Evolutionary conservation across 2,113 vertebrate genomes (phyloP), one percentile per base, ranked within the genome.

Genomic region (Speoplatyrhinus poulsoni): DNA sequence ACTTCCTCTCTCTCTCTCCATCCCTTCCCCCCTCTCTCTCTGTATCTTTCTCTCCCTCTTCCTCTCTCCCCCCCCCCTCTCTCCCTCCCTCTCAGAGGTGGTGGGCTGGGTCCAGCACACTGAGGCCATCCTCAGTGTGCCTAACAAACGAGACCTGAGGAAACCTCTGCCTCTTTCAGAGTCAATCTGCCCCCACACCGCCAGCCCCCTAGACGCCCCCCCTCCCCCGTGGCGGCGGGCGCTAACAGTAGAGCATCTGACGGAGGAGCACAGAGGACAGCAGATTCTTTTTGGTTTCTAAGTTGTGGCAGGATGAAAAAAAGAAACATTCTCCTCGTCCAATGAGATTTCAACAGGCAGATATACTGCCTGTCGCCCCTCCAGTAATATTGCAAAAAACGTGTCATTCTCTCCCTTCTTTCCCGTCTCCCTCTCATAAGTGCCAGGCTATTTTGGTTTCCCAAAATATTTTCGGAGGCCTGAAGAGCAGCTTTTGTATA

Each of bases 401-500:
- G 68, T 84, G 67, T 85, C 81, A 75, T 82, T 85, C 73, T 76
- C 59, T 60, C 58, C 33, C 50, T 53, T 52, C 50, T 76, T 41
- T 60, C 58, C 33, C 50, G n/a, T 52, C 50, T 53, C 50, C n/a
- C 50, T 53, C 50, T 60, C 58, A 62, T 84, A 85, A 85, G 75
- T 88, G 70, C 75, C 66, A 82, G 77, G 79, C 85, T 92, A 91
- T 93, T 93, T 92, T 76, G 75, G 89, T 88, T 91, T 90, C 74
- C 80, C 77, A 88, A 91, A 93, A 92, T 91, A 91, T 92, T 92
- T 91, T 90, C 83, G 73, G 73, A 85, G 72, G 72, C 68, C 82
- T 88, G 80, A 87, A 91, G 88, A 91, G 86, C 76, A 63, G 82
- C 87, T 89, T 89, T 88, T 86, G 84, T 83, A 83, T 79, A 79